Base-by-base conservation (phyloP, 2,113 vertebrate species). In the Nyctereutes procyonoides region DNA sequence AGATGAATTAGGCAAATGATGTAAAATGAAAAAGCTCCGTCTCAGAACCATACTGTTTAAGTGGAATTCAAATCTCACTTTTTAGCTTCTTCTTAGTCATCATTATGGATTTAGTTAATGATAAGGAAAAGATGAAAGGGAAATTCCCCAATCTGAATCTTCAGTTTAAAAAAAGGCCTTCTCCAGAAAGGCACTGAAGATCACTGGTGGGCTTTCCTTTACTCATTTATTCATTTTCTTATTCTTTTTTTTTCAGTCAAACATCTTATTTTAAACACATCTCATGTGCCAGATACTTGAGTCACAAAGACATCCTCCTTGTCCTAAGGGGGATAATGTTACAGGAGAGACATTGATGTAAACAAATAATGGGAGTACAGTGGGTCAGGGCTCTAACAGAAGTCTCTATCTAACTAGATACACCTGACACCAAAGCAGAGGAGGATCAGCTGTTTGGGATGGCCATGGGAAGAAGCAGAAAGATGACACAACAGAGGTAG, bases 21-120 rank as follows among this genome's bases (percentile, higher is more conserved):
- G 3, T 60, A 94, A 94, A 90, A 86, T 82, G 71, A 91, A 95
- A 95, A 88, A 95, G n/a, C 53, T 69, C 12, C 16, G 32, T 79
- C 17, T 88, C 35, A 83, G 58, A 82, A 94, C 26, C 26, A 65
- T 11, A 87, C 26, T 83, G 17, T 63, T 2, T 74, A 90, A 90
- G 35, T 55, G 38, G 76, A 84, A 84, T 88, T 88, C 60, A 84
- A 74, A 73, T 65, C 93, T 85, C 5, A 5, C 38, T 84, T 90
- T 86, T 76, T 8, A 24, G 4, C 89, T 94, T 55, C 28, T 92
- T 73, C 71, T 93, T 88, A 69, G 43, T 95, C 30, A 77, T 51
- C 65, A 65, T 30, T 88, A 67, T 73, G 79, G 86, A 43, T 38
- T 91, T 94, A 24, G 88, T 74, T 82, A 62, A 81, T 73, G n/a